Percentiles rank a stretch among this genome's conserved stretches.
Evolutionary conservation across 2,797 vertebrate species (phyloP).

Genomic region (Amblyopsis hoosieri): DNA sequence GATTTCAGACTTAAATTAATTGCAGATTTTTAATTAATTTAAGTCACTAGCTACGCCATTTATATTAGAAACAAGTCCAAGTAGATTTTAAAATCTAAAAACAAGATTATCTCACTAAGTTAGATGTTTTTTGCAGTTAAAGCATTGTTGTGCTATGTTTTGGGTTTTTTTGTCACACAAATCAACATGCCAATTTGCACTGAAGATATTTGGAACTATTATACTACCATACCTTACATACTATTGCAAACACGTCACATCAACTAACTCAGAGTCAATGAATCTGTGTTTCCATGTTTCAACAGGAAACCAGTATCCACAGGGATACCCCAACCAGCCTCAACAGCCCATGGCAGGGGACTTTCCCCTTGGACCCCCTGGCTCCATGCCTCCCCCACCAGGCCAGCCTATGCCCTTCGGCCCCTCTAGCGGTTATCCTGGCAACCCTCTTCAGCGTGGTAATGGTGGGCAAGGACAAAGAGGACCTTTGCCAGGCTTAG

Average conservation of each 20-base stretch:
- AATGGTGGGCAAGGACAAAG: background rate
- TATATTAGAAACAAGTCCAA: too few species aligned
- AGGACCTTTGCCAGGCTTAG: rapidly evolving
- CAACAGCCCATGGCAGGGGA: background rate
- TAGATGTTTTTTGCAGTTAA: too few species aligned
- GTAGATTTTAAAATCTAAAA: too few species aligned
- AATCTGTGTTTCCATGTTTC: background rate
- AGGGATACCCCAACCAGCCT: conserved; percentile 8
- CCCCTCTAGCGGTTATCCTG: conserved; percentile 9
- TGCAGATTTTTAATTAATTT: too few species aligned
- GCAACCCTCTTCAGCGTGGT: conserved; percentile 7
- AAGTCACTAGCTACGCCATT: too few species aligned
- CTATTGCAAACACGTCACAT: background rate
- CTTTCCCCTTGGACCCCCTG: conserved; percentile 11
- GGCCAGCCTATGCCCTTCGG: conserved; percentile 21
- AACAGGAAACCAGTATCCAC: conserved; percentile 24
- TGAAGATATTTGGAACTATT: too few species aligned
- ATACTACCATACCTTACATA: background rate
- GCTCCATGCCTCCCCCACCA: background rate
- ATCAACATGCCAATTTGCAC: too few species aligned
- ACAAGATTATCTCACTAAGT: too few species aligned
- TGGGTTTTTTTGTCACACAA: too few species aligned
- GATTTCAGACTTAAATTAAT: too few species aligned
- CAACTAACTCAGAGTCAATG: background rate
- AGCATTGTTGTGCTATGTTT: too few species aligned